A percentile compares a stretch with the other conserved stretches of the same genome.
Conservation (phyloP, 2,797 vertebrate species). For the Echeneis naucrates region DNA sequence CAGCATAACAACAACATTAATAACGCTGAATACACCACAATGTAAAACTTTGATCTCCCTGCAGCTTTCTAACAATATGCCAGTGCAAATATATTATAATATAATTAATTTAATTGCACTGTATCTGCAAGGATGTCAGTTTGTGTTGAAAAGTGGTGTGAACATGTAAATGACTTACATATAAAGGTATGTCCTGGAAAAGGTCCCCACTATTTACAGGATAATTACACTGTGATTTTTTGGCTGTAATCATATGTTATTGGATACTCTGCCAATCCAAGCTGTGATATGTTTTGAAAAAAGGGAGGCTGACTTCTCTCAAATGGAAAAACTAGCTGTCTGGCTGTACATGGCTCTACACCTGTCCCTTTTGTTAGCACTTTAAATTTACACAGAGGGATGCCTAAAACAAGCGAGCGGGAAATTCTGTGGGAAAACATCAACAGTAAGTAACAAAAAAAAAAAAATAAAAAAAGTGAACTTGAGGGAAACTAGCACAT, state of each 20-base stretch:
- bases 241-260: conserved; percentile 31
- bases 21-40: too few species aligned
- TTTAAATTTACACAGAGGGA: neutral
- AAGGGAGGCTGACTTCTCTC: neutral
- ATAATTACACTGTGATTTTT: conserved; percentile 44
- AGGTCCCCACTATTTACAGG: neutral
- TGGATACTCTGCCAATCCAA: conserved; percentile 7
- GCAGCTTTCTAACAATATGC: neutral
- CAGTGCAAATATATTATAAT: neutral
- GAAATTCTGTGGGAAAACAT: conserved; percentile 1
- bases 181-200: conserved; percentile 9
- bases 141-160: too few species aligned
- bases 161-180: too few species aligned
- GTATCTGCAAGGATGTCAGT: too few species aligned
- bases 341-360: neutral
- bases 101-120: neutral
- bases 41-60: too few species aligned
- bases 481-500: conserved; percentile 23
- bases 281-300: conserved; percentile 20
- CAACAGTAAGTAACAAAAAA: too few species aligned
- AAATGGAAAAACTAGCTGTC: conserved; percentile 32
- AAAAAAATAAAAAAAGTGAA: conserved; percentile 17
- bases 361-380: neutral
- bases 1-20: too few species aligned
- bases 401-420: conserved; percentile 26